These are phyloP conservation scores for Imbricaverruca yamaguchii DNA, from an alignment of 2,888 invertebrate species.

Conservation along the genomic window DNA sequence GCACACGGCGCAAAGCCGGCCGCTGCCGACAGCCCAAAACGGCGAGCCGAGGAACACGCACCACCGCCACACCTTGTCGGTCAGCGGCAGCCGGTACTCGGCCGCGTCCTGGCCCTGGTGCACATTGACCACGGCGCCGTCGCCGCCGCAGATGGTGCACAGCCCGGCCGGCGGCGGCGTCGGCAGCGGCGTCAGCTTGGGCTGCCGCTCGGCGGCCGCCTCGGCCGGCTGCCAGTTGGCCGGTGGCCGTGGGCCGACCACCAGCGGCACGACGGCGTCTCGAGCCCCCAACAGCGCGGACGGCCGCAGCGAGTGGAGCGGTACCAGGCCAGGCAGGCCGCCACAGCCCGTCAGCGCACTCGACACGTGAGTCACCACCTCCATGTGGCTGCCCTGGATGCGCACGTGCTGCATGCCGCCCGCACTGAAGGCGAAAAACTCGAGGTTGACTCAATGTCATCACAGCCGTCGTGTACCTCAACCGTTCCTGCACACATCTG, in stretches of 20 bases:
- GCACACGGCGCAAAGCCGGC: not conserved
- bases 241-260: too few species aligned
- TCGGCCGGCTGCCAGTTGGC: too few species aligned
- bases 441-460: too few species aligned
- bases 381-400: conserved; percentile 1
- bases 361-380: not conserved
- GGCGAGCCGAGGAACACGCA: conserved; percentile 15
- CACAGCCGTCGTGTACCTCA: too few species aligned
- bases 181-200: not conserved
- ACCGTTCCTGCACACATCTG: too few species aligned
- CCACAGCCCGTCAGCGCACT: not conserved
- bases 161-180: not conserved
- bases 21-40: conserved; percentile 5
- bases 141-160: conserved; percentile 13
- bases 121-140: not conserved
- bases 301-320: not conserved
- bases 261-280: not conserved
- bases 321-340: not conserved
- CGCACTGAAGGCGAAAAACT: not conserved
- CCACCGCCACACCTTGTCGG: conserved; percentile 17
- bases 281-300: not conserved
- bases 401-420: not conserved
- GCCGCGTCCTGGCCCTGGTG: not conserved
- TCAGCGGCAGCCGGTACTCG: not conserved
- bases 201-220: too few species aligned